Percentiles rank a stretch among this genome's conserved stretches.
Evolutionary conservation across 2,888 invertebrate species (phyloP).

Genomic region (Drosophila formosana): DNA sequence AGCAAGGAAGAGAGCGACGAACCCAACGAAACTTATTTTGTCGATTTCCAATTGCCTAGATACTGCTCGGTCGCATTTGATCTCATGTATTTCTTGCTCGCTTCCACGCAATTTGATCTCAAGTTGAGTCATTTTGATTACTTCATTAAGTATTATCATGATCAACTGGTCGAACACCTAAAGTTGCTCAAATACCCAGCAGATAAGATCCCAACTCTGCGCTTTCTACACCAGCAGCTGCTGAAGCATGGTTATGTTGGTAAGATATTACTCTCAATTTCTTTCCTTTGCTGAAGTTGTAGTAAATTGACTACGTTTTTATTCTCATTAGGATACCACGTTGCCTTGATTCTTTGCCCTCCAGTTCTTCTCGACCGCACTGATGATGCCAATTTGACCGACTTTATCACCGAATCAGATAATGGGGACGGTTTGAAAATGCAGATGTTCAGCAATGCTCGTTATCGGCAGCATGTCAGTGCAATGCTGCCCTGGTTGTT

Average conservation of each 20-base stretch:
- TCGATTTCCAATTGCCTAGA: slow-evolving; percentile 75
- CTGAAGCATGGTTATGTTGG: slow-evolving; percentile 70
- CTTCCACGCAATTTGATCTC: slow-evolving; percentile 70
- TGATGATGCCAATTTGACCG: slow-evolving; percentile 49
- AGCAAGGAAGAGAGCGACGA: slow-evolving; percentile 53
- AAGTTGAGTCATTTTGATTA: slow-evolving; percentile 76
- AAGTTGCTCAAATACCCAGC: slow-evolving; percentile 67
- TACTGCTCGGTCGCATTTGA: slow-evolving; percentile 73
- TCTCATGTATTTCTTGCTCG: slow-evolving; percentile 73
- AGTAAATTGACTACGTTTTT: not conserved
- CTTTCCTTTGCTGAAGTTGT: not conserved
- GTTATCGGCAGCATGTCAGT: slow-evolving; percentile 71
- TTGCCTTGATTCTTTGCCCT: slow-evolving; percentile 35
- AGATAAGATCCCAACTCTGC: slow-evolving; percentile 59
- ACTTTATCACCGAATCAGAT: slow-evolving; percentile 49
- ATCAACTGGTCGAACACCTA: slow-evolving; percentile 66
- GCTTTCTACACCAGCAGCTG: slow-evolving; percentile 68
- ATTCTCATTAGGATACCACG: slow-evolving; percentile 29
- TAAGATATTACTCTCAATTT: slow-evolving; percentile 23
- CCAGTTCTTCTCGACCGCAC: slow-evolving; percentile 55
- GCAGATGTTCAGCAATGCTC: slow-evolving; percentile 55
- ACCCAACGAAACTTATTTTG: slow-evolving; percentile 63
- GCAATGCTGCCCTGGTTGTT: slow-evolving; percentile 73
- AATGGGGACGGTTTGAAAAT: slow-evolving; percentile 47
- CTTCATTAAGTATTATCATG: slow-evolving; percentile 77